Evolutionary conservation across 2,113 vertebrate genomes (phyloP).

Genomic region (Calyptommatus sinebrachiatus): DNA sequence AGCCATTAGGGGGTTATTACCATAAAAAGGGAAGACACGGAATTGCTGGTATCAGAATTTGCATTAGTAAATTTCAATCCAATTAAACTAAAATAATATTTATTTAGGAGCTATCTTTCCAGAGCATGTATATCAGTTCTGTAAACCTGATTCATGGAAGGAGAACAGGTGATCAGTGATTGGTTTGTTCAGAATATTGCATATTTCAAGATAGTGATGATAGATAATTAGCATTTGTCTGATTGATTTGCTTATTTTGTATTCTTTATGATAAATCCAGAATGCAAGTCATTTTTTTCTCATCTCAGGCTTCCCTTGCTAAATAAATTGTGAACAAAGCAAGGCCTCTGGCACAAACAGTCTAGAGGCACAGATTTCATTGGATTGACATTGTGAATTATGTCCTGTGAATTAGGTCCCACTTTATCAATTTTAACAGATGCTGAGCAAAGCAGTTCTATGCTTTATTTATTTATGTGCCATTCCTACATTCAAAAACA

Average conservation of each 20-base stretch:
- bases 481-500: slow-evolving; percentile 36
- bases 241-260: slow-evolving; percentile 65
- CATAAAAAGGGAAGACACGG: slow-evolving; percentile 77
- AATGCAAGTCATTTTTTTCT: slow-evolving; percentile 52
- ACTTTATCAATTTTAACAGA: slow-evolving; percentile 22
- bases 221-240: slow-evolving; percentile 56
- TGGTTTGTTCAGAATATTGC: slow-evolving; percentile 57
- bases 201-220: slow-evolving; percentile 50
- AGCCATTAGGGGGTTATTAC: slow-evolving; percentile 82
- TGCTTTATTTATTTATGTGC: slow-evolving; percentile 24
- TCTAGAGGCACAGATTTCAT: slow-evolving; percentile 33
- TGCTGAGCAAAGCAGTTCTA: slow-evolving; percentile 17
- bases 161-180: slow-evolving; percentile 55
- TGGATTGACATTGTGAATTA: slow-evolving; percentile 38
- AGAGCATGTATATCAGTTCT: slow-evolving; percentile 58
- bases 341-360: slow-evolving; percentile 49
- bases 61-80: slow-evolving; percentile 81
- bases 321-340: slow-evolving; percentile 51
- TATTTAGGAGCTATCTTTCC: slow-evolving; percentile 68
- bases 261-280: slow-evolving; percentile 43
- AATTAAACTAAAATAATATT: slow-evolving; percentile 79
- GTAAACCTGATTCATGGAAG: slow-evolving; percentile 63
- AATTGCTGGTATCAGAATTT: slow-evolving; percentile 73
- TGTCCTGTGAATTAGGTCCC: slow-evolving; percentile 22
- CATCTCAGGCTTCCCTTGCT: slow-evolving; percentile 34